Percentiles rank a stretch among this genome's conserved stretches.
Conservation (phyloP, 2,797 vertebrate species). For the Cossypha caffra region DNA sequence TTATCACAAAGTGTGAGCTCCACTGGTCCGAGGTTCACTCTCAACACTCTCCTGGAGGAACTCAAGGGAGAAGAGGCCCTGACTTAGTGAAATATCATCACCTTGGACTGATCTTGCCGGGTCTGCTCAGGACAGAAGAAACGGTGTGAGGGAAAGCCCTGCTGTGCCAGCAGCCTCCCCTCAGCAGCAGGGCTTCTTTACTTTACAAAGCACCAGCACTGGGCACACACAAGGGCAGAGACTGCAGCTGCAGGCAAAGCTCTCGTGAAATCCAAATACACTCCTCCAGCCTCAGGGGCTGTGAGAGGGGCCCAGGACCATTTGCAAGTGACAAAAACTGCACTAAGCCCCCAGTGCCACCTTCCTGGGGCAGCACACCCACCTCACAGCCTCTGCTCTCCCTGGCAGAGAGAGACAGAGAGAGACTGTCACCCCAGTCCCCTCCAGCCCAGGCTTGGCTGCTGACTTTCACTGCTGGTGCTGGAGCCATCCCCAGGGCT, state of each 20-base stretch:
- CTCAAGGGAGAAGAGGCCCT: background rate
- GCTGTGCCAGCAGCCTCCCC: background rate
- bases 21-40: background rate
- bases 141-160: background rate
- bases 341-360: background rate
- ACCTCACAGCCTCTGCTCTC: fast-evolving
- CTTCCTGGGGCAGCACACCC: background rate
- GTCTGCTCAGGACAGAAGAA: background rate
- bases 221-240: background rate
- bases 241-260: background rate
- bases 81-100: background rate
- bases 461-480: background rate
- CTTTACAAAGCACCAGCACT: background rate
- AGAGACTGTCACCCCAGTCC: fast-evolving
- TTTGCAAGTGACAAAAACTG: fast-evolving
- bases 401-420: too few species aligned
- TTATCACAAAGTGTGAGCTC: background rate
- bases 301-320: background rate
- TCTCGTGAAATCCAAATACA: background rate
- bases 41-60: background rate
- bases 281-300: background rate
- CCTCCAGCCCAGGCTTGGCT: background rate
- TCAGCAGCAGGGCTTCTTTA: fast-evolving
- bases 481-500: background rate
- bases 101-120: background rate